These are phyloP conservation scores for Lamprotornis superbus DNA, from an alignment of 2,113 vertebrate genomes.

Conservation along the genomic window DNA sequence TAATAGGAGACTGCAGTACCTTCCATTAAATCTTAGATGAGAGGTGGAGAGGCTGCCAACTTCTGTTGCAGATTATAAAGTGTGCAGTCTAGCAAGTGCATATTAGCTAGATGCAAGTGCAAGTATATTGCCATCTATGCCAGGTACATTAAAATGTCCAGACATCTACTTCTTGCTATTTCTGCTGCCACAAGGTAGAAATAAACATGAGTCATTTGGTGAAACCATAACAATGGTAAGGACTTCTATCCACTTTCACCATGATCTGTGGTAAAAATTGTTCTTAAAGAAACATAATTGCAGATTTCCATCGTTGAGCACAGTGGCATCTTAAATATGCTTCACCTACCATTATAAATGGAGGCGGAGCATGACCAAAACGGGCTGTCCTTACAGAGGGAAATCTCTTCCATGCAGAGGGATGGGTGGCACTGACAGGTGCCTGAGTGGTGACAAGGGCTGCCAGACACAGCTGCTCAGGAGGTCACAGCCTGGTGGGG, in stretches of 20 bases:
- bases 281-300: neutral
- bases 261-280: neutral
- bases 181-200: neutral
- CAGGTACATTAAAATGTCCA: conserved; percentile 35
- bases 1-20: conserved; percentile 66
- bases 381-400: neutral
- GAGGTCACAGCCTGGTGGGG: accelerated
- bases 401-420: neutral
- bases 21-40: conserved; percentile 67
- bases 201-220: conserved; percentile 21
- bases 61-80: conserved; percentile 56
- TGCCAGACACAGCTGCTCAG: neutral
- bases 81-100: conserved; percentile 53
- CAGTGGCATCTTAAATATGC: neutral
- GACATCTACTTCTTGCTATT: conserved; percentile 16
- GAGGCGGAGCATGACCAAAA: neutral
- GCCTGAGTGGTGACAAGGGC: accelerated
- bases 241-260: neutral
- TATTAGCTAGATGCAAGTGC: conserved; percentile 41
- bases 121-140: neutral
- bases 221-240: neutral
- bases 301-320: neutral
- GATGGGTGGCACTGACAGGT: accelerated
- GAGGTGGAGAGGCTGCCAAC: conserved; percentile 55
- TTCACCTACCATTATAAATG: neutral